Evolutionary conservation across 2,888 invertebrate genomes (phyloP).

Genomic region (Drosophila putrida): DNA sequence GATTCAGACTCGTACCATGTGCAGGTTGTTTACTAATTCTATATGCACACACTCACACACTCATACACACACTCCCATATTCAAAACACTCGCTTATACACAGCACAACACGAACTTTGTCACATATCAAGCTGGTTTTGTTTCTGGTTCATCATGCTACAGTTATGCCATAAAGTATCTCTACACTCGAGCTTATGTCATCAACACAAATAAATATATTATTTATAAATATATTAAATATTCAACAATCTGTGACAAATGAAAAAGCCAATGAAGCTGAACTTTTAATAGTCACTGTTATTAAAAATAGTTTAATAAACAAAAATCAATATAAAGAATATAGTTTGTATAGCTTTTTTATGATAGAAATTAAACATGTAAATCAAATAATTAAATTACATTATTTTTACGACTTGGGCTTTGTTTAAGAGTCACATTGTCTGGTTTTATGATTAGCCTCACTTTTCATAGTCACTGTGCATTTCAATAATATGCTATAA

Average conservation of each 20-base stretch:
- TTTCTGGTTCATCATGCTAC: slow-evolving; percentile 21
- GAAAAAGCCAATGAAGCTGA: too few species aligned
- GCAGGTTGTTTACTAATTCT: slow-evolving; percentile 22
- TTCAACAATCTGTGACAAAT: background rate
- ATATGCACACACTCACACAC: slow-evolving; percentile 11
- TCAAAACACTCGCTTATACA: background rate
- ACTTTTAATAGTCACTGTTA: too few species aligned
- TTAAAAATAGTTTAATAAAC: too few species aligned
- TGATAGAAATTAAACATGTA: too few species aligned
- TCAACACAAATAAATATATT: background rate
- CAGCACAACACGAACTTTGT: slow-evolving; percentile 12
- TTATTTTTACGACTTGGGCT: too few species aligned
- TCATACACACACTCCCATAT: background rate
- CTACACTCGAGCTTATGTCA: slow-evolving; percentile 12
- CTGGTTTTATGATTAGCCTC: background rate
- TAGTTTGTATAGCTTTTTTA: too few species aligned
- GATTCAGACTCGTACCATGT: slow-evolving; percentile 5
- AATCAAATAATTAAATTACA: too few species aligned
- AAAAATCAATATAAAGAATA: too few species aligned
- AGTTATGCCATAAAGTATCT: slow-evolving; percentile 23
- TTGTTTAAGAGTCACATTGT: too few species aligned
- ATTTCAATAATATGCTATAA: slow-evolving; percentile 9
- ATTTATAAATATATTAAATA: slow-evolving; percentile 2
- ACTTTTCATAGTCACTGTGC: slow-evolving; percentile 3
- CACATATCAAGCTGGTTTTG: slow-evolving; percentile 11